Evolutionary conservation across 2,797 vertebrate species (phyloP).

Genomic region (Siniperca undulata): DNA sequence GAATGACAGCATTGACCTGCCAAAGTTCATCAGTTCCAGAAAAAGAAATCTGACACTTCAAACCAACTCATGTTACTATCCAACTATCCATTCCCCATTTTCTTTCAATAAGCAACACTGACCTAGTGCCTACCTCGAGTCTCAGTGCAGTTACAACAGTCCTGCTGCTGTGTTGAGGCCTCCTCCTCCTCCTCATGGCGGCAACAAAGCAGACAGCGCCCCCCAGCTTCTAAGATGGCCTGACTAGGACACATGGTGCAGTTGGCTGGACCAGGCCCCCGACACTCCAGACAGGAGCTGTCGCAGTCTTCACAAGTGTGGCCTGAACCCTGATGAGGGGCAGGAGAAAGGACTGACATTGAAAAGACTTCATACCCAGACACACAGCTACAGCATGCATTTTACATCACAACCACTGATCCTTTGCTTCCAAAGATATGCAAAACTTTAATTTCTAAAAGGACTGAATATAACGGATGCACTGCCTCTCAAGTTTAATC

Average conservation of each 20-base stretch:
- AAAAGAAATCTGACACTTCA: neutral
- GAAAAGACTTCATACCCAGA: neutral
- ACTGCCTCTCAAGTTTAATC: constrained; percentile 24
- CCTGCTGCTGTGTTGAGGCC: constrained; percentile 53
- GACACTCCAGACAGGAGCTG: constrained; percentile 89
- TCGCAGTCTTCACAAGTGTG: constrained; percentile 89
- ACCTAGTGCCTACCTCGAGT: constrained; percentile 83
- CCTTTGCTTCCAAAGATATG: constrained; percentile 12
- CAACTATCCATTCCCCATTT: neutral
- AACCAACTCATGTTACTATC: neutral
- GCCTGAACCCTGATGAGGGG: constrained; percentile 76
- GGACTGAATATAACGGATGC: constrained; percentile 6
- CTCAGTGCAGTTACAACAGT: constrained; percentile 93
- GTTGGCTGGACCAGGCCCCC: constrained; percentile 88
- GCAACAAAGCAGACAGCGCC: constrained; percentile 93
- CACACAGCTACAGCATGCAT: neutral
- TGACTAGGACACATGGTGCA: constrained; percentile 89
- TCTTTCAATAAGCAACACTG: neutral
- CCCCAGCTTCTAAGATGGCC: constrained; percentile 84
- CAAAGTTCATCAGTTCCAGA: neutral
- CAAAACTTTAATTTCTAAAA: constrained; percentile 13
- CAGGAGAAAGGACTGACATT: neutral
- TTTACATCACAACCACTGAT: neutral
- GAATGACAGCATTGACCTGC: neutral
- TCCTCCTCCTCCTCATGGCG: constrained; percentile 42